phyloP scores from a whole-genome alignment of 2,113 vertebrate genomes.

The Amphilophus citrinellus region DNA sequence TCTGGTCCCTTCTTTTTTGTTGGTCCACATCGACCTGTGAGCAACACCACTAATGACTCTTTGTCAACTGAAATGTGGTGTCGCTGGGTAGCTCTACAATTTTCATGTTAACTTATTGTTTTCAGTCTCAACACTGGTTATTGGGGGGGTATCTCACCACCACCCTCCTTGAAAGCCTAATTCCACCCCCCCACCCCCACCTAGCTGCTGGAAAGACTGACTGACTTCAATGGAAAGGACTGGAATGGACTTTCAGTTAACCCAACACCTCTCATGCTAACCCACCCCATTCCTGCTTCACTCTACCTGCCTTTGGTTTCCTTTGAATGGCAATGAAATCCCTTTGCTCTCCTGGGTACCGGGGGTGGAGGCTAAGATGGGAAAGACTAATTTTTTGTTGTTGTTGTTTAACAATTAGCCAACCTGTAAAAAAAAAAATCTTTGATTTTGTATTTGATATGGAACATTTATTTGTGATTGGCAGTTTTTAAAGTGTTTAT shows the following conservation, averaged over 20 bases:
- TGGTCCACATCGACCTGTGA: constrained; percentile 66
- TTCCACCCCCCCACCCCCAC: constrained; percentile 27
- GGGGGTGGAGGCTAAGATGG: constrained; percentile 38
- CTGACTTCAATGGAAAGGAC: constrained; percentile 64
- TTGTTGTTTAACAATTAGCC: constrained; percentile 55
- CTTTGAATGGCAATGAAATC: constrained; percentile 33
- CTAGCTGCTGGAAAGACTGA: constrained; percentile 62
- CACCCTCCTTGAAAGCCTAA: constrained; percentile 60
- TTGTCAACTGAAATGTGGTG: constrained; percentile 64
- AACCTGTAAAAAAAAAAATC: constrained; percentile 28
- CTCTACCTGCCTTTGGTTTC: constrained; percentile 52
- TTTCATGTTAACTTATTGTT: constrained; percentile 84
- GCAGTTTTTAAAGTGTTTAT: constrained; percentile 50
- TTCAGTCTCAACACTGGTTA: constrained; percentile 86
- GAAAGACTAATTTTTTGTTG: constrained; percentile 40
- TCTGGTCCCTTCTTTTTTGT: constrained; percentile 54
- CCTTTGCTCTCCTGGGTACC: constrained; percentile 37
- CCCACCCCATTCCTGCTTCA: constrained; percentile 4
- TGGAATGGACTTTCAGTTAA: constrained; percentile 66
- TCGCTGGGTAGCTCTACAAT: constrained; percentile 68
- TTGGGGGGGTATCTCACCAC: constrained; percentile 56
- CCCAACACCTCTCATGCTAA: constrained; percentile 32
- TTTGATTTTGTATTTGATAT: constrained; percentile 47
- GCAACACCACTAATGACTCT: constrained; percentile 78
- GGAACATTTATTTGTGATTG: constrained; percentile 45